Evolutionary conservation across 2,888 invertebrate genomes (phyloP), one percentile per base, ranked within the genome.

Genomic region (Eurois occulta): DNA sequence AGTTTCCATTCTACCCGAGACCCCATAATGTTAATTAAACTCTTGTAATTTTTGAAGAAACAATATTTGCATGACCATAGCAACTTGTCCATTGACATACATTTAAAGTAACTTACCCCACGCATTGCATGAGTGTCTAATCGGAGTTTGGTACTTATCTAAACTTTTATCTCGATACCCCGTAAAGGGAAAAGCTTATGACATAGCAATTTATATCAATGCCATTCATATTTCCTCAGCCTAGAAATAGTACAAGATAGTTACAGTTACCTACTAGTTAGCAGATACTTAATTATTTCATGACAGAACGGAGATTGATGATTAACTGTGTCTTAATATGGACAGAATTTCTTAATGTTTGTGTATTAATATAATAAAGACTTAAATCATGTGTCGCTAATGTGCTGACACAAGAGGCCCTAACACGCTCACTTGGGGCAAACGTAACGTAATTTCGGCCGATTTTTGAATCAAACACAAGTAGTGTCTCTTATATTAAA

Each of bases 191-290:
- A 77, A 80, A 75, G 46, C 67, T 81, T 75, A 70, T 71, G 78
- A 64, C 81, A 75, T 18, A 73, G 64, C 65, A 74, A 66, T 75
- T 83, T 48, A 72, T 72, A 72, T 84, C 80, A 80, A 80, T 80
- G 73, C 74, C 79, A 72, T 72, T 76, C 13, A 83, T 80, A 83
- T 86, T 78, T 83, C 83, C 55, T 76, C 73, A 83, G 43, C 46
- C 38, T 43, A 68, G 11, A 73, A 83, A 75, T 75, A 70, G 75
- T 85, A 68, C 58, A 75, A 70, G 66, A 74, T 68, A 74, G 24
- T 83, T 72, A 62, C 24, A 62, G 4, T 62, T 62, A 62, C 35
- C 60, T 62, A 62, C 32, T 21, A 21, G 62, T 62, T 35, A 62
- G 35, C 64, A 41, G 35, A 38, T 77, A 83, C 43, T 77, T 77